These are phyloP conservation scores for Nomada fabriciana DNA, from an alignment of 2,888 invertebrate species.

Conservation along the genomic window DNA sequence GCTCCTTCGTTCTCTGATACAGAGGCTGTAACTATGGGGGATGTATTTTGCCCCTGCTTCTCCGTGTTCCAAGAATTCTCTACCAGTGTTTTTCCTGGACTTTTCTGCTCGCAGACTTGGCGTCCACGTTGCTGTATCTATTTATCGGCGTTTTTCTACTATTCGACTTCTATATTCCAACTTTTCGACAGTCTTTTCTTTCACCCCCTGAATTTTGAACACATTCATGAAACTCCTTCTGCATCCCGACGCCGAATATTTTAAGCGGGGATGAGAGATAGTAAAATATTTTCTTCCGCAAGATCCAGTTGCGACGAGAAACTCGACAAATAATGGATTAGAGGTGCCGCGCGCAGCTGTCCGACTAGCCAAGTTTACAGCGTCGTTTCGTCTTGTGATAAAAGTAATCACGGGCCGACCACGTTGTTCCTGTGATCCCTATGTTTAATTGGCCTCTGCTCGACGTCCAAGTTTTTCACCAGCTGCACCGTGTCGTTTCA, in stretches of 20 bases:
- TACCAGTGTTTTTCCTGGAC: too few relatives aligned
- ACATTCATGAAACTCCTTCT: too few relatives aligned
- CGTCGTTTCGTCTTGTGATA: background rate
- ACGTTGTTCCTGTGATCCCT: background rate
- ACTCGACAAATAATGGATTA: constrained; percentile 6
- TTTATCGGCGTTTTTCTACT: too few relatives aligned
- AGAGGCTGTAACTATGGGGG: background rate
- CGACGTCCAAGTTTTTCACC: background rate
- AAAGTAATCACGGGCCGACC: background rate
- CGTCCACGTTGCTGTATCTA: too few relatives aligned
- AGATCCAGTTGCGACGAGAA: too few relatives aligned
- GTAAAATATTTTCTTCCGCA: too few relatives aligned
- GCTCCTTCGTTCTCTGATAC: background rate
- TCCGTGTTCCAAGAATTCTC: too few relatives aligned
- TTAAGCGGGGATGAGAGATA: too few relatives aligned
- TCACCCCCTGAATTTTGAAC: background rate
- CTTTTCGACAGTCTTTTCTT: background rate
- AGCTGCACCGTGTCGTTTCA: background rate
- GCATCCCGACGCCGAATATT: too few relatives aligned
- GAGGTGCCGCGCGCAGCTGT: background rate
- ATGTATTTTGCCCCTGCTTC: too few relatives aligned
- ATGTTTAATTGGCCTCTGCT: background rate
- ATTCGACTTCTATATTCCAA: background rate
- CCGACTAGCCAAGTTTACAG: background rate
- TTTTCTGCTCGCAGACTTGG: too few relatives aligned